Evolutionary conservation across 2,797 vertebrate genomes (phyloP), one percentile per base, ranked within the genome.

Genomic region (Synanceia verrucosa): DNA sequence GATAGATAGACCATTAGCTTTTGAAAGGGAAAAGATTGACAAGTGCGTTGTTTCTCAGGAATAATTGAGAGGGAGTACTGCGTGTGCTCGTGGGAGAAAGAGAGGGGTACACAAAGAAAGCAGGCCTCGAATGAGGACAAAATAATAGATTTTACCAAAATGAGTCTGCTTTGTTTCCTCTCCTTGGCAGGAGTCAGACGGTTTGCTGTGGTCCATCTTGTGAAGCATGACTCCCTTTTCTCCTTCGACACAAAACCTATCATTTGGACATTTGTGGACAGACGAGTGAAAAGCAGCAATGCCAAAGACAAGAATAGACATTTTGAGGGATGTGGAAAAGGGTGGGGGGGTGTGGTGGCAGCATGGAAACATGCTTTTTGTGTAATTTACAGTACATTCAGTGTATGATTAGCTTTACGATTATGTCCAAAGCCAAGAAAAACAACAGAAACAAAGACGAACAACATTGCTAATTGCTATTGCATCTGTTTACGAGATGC

Each of bases 1-100:
- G 83, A 90, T 73, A 83, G 83, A 84, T 82, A 77, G 82, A 81
- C 84, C 83, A 91, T 93, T 92, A 91, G 75, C 86, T 88, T 79
- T 77, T 89, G 87, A 92, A 91, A 33, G 9, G 82, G 68, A 85
- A 82, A 84, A 91, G 89, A 93, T 70, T 91, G 92, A 90, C 91
- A 89, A 86, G 79, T 46, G 23, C 10, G 67, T 78, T 82, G 81
- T 84, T 90, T 86, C 83, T 77, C 57, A 5, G 56, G 85, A 87
- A 88, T 85, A 90, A 89, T 81, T 69, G 79, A 81, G 83, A 86
- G 67, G 73, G 76, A 81, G 79, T 82, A 76, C 44, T 55, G 78
- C 26, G 29, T n/a, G n/a, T n/a, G 64, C 71, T 79, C 68, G 65
- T 81, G 57, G 51, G 48, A 78, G 66, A 86, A n/a, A n/a, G 73